Evolutionary conservation across 2,113 vertebrate genomes (phyloP).

Genomic region (Eulemur macaco): DNA sequence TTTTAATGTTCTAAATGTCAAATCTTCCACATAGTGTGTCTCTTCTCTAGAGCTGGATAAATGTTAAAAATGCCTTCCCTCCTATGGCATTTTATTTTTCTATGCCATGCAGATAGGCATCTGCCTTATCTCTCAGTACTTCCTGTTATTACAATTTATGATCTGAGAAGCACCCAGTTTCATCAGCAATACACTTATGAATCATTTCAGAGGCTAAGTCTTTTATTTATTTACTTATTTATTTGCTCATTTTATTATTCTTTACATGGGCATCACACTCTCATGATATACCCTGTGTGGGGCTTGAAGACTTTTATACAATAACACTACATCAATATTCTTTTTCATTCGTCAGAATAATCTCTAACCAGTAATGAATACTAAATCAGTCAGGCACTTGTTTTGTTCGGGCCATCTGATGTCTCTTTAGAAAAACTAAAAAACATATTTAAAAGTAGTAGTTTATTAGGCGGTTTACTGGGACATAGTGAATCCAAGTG

Average conservation of each 20-base stretch:
- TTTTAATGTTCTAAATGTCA: neutral
- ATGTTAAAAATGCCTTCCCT: neutral
- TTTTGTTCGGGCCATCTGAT: neutral
- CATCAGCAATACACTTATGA: neutral
- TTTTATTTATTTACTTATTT: neutral
- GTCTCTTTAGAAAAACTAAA: neutral
- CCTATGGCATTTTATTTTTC: neutral
- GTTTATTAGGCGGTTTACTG: neutral
- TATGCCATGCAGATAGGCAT: neutral
- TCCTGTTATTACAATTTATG: neutral
- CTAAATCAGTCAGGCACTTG: neutral
- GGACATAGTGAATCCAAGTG: neutral
- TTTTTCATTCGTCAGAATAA: neutral
- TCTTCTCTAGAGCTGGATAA: neutral
- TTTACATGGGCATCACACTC: neutral
- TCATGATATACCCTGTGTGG: neutral
- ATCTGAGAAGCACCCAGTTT: neutral
- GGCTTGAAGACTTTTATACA: neutral
- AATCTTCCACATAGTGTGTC: neutral
- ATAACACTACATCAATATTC: neutral
- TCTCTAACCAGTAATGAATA: neutral
- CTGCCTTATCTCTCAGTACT: neutral
- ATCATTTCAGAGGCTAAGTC: neutral
- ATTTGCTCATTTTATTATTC: neutral
- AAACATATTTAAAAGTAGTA: neutral